phyloP scores from a whole-genome alignment of 2,113 vertebrate genomes.

The Microcebus murinus region DNA sequence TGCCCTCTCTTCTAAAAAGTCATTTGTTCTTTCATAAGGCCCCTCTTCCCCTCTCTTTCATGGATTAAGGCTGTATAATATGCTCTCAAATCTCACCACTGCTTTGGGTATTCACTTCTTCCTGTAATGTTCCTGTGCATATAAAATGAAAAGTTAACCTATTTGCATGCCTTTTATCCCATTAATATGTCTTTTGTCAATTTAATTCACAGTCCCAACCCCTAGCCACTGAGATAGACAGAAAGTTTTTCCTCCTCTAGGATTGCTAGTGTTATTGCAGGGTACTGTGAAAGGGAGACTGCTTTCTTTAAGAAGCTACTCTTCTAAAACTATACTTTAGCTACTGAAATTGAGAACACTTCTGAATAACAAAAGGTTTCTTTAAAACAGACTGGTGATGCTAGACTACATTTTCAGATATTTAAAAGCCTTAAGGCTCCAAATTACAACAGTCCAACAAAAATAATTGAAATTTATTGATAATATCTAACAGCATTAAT shows the following conservation, averaged over 20 bases:
- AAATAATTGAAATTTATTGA: slow-evolving; percentile 19
- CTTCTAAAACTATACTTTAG: slow-evolving; percentile 9
- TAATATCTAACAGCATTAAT: slow-evolving; percentile 13
- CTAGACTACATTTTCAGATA: slow-evolving; percentile 14
- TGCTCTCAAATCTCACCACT: not conserved
- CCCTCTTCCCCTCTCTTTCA: not conserved
- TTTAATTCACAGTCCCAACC: not conserved
- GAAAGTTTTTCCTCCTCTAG: not conserved
- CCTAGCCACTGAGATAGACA: not conserved
- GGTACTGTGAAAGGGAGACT: not conserved
- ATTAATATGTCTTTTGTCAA: not conserved
- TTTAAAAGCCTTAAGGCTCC: slow-evolving; percentile 26
- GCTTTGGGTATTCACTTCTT: not conserved
- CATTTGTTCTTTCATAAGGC: not conserved
- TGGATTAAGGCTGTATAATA: not conserved
- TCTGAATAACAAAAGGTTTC: not conserved
- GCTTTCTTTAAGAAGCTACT: not conserved
- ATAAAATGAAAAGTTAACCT: not conserved
- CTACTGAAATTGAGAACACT: slow-evolving; percentile 6
- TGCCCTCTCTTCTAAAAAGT: not conserved
- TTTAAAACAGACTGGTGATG: slow-evolving; percentile 30
- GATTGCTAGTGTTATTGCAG: slow-evolving; percentile 5
- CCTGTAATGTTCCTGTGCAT: not conserved
- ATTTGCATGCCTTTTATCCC: not conserved
- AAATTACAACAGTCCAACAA: slow-evolving; percentile 3